These are phyloP conservation scores for Pongo abelii DNA, from an alignment of 2,113 vertebrate genomes.

Conservation along the genomic window DNA sequence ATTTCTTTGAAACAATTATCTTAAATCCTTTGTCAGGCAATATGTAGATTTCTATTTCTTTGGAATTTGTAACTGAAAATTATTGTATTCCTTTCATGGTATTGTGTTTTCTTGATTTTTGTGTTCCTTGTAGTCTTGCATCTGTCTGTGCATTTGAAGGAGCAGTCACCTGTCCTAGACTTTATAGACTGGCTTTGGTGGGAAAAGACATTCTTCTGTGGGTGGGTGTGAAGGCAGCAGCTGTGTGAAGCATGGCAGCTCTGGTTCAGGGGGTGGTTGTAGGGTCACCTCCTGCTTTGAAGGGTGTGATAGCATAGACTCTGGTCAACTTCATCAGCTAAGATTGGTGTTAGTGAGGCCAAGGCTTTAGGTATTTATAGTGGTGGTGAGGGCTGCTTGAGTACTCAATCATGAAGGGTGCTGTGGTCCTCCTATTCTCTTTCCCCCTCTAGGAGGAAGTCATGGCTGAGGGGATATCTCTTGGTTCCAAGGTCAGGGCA, in stretches of 20 bases:
- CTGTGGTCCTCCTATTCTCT: background rate
- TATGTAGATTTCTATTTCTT: background rate
- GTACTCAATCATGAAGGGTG: background rate
- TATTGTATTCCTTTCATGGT: background rate
- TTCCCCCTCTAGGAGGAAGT: background rate
- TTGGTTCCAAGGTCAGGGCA: background rate
- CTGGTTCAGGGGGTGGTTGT: background rate
- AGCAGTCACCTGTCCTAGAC: background rate
- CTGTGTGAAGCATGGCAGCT: background rate
- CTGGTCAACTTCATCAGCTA: background rate
- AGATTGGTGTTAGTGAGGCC: background rate
- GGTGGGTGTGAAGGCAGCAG: background rate
- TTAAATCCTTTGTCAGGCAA: background rate
- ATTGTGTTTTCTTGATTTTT: background rate
- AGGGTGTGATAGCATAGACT: background rate
- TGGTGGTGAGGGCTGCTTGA: background rate
- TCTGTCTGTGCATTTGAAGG: background rate
- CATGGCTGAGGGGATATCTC: background rate
- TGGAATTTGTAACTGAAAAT: background rate
- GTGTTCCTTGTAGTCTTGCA: background rate
- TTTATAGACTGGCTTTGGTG: background rate
- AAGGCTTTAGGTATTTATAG: background rate
- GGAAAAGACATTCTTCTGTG: background rate
- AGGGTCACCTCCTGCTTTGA: background rate
- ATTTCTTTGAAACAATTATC: background rate